Base-by-base conservation (phyloP, 2,797 vertebrate genomes). In the Danionella dracula region DNA sequence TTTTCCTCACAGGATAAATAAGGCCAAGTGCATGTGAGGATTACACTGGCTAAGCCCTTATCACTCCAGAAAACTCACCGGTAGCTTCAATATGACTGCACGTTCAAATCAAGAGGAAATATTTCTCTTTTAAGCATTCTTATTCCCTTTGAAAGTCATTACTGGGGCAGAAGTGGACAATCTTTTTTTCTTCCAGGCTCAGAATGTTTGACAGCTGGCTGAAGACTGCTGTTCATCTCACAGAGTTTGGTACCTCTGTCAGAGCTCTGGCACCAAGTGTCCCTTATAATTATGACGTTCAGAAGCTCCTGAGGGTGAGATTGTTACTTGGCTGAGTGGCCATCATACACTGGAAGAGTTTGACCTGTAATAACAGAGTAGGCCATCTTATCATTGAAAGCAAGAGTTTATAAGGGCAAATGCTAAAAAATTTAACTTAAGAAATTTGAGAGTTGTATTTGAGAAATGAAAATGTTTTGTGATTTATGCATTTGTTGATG, bases 11-110 rank as follows among this genome's bases (percentile, higher is more conserved):
- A 56, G 59, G 59, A 48, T 49, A 15, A 73, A 75, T 78, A 71
- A 78, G 64, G 56, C 70, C 55, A 71, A 70, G 71, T 73, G 70
- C 68, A 64, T 73, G 68, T 68, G 65, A 71, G 76, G 70, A 75
- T 78, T 78, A 78, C 73, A 78, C 46, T 78, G 68, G 64, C 70
- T 75, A 76, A 76, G 76, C 71, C 65, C 68, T 76, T 73, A 73
- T 78, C 76, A 71, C 76, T 68, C 60, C 60, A 53, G 68, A 75
- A 73, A 76, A 73, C 74, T 73, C 70, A 55, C 49, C 37, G 60
- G 51, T 45, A 69, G 76, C 76, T 75, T 67, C 68, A 65, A 50
- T 55, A 40, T 62, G 71, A 48, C 72, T 57, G 69, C 38, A 55
- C 51, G 68, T 50, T 68, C 58, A 78, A 78, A 78, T 78, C 70